Conservation (phyloP, 2,888 invertebrate genomes). For the Sminthurides aquaticus region DNA sequence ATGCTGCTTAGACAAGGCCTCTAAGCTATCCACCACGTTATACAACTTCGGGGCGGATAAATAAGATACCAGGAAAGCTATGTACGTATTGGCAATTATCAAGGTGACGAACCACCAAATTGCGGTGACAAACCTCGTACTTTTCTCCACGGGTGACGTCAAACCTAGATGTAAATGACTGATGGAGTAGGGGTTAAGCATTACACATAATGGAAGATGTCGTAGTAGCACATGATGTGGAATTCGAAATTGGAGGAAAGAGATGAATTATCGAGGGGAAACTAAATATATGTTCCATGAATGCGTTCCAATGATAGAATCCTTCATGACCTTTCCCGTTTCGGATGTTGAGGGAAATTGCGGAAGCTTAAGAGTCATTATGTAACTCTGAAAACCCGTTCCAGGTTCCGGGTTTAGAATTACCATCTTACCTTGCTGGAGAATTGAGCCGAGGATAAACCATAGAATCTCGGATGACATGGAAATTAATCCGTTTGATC, state of each 20-base stretch:
- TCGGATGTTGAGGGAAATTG: too few relatives aligned
- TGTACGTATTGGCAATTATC: conserved; percentile 39
- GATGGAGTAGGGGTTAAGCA: conserved; percentile 1
- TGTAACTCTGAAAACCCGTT: too few relatives aligned
- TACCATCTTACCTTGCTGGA: conserved; percentile 37
- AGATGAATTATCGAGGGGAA: too few relatives aligned
- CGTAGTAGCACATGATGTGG: neutral
- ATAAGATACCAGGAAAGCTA: conserved; percentile 40
- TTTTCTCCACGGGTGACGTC: conserved; percentile 32
- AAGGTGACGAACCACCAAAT: conserved; percentile 41
- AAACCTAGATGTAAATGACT: conserved; percentile 30
- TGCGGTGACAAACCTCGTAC: conserved; percentile 33
- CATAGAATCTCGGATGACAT: conserved; percentile 28
- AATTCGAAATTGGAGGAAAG: neutral
- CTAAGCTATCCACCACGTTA: conserved; percentile 37
- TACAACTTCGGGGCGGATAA: conserved; percentile 37
- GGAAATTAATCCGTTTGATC: neutral
- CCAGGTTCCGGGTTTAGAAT: too few relatives aligned
- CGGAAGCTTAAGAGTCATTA: too few relatives aligned
- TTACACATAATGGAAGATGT: neutral
- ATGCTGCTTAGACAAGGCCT: conserved; percentile 31
- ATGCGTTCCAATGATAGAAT: too few relatives aligned
- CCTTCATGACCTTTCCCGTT: too few relatives aligned
- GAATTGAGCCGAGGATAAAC: conserved; percentile 40
- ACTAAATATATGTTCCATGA: too few relatives aligned